A percentile compares a stretch with the other conserved stretches of the same genome.
phyloP scores from a whole-genome alignment of 2,888 invertebrate genomes.

The Pemphredon lugubris region DNA sequence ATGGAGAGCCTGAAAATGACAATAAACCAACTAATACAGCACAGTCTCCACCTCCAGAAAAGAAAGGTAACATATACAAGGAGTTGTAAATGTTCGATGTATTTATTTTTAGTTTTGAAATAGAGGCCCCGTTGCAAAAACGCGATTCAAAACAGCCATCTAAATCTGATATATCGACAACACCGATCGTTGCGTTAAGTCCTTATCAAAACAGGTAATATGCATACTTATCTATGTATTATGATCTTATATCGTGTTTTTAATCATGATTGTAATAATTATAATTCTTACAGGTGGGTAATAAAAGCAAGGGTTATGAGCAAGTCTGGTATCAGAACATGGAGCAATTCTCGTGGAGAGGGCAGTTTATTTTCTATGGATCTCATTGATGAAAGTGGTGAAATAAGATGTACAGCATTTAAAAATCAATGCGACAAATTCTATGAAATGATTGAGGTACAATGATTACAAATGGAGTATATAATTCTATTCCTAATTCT shows the following conservation, averaged over 20 bases:
- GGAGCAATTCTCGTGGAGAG: conserved; percentile 96
- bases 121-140: neutral
- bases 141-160: neutral
- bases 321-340: conserved; percentile 91
- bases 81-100: neutral
- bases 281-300: conserved; percentile 87
- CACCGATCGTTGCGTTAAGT: conserved; percentile 92
- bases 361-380: conserved; percentile 97
- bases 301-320: conserved; percentile 94
- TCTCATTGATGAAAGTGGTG: conserved; percentile 95
- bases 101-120: neutral
- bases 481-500: conserved; percentile 3
- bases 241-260: neutral
- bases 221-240: neutral
- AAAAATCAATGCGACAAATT: conserved; percentile 93
- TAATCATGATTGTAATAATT: neutral
- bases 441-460: conserved; percentile 92
- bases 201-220: conserved; percentile 84
- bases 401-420: conserved; percentile 96
- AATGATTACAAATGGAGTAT: conserved; percentile 3
- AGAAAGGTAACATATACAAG: conserved; percentile 10
- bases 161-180: conserved; percentile 57
- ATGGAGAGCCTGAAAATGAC: conserved; percentile 68
- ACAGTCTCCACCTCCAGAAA: neutral
- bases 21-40: conserved; percentile 44